Percentiles rank a stretch among this genome's conserved stretches.
phyloP scores from a whole-genome alignment of 2,888 invertebrate species.

The Catonia carolina region DNA sequence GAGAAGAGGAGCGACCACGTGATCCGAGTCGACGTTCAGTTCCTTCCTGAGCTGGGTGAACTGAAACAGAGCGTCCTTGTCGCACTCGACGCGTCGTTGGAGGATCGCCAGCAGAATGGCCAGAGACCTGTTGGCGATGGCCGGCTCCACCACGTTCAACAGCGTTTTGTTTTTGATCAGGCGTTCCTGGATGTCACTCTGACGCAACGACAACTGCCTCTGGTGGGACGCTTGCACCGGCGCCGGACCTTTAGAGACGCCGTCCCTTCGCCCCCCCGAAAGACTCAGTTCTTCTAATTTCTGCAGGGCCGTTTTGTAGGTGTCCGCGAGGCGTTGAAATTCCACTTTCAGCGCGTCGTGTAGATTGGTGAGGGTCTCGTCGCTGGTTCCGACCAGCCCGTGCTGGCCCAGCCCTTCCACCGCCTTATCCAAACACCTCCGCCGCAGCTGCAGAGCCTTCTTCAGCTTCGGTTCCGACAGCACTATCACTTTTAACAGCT shows the following conservation, averaged over 20 bases:
- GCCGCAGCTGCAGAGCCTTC: conserved; percentile 58
- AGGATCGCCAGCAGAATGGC: conserved; percentile 66
- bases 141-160: conserved; percentile 58
- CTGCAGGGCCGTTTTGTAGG: conserved; percentile 79
- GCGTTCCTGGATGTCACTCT: conserved; percentile 80
- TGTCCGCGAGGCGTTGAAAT: conserved; percentile 74
- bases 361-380: conserved; percentile 54
- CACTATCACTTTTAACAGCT: conserved; percentile 46
- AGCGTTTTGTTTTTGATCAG: conserved; percentile 88
- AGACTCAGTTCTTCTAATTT: conserved; percentile 69
- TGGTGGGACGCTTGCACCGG: conserved; percentile 86
- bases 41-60: conserved; percentile 53
- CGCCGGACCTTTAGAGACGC: conserved; percentile 50
- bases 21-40: conserved; percentile 53
- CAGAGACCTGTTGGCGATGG: conserved; percentile 72
- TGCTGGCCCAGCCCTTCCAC: conserved; percentile 84
- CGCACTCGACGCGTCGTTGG: conserved; percentile 76
- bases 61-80: conserved; percentile 75
- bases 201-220: conserved; percentile 72
- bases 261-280: conserved; percentile 46
- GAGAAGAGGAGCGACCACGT: conserved; percentile 51
- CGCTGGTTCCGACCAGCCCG: conserved; percentile 59
- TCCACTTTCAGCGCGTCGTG: conserved; percentile 75
- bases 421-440: conserved; percentile 72
- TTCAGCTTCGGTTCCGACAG: conserved; percentile 48